Conservation (phyloP, 2,113 vertebrate species). For the Rallus limicola region DNA sequence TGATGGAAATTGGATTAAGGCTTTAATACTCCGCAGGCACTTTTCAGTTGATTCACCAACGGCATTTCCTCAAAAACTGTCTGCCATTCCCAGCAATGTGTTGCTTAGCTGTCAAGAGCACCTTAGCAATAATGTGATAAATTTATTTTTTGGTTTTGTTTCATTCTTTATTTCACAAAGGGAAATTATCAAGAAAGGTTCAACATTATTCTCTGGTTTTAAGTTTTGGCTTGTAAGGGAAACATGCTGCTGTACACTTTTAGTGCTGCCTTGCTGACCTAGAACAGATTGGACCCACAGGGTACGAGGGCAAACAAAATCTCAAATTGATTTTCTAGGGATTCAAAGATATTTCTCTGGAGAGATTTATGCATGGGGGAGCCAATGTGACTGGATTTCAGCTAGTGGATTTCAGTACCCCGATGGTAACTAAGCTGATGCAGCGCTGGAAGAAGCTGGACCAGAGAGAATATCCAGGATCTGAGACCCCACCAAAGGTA, state of each 20-base stretch:
- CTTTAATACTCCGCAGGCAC: slow-evolving; percentile 1
- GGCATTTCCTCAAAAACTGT: background rate
- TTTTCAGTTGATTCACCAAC: background rate
- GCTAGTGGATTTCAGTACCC: slow-evolving; percentile 94
- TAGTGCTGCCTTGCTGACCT: background rate
- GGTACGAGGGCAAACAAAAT: background rate
- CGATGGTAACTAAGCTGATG: slow-evolving; percentile 96
- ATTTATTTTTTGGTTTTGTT: background rate
- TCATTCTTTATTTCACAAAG: background rate
- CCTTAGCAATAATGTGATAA: background rate
- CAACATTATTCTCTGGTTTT: background rate
- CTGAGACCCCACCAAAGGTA: slow-evolving; percentile 96
- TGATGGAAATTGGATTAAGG: background rate
- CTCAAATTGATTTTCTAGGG: slow-evolving; percentile 81
- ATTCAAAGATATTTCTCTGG: slow-evolving; percentile 97
- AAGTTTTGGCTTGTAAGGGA: background rate
- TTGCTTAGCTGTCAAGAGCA: slow-evolving; percentile 18
- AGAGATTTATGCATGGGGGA: slow-evolving; percentile 97
- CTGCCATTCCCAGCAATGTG: background rate
- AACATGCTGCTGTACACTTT: background rate
- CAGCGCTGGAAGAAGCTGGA: slow-evolving; percentile 99
- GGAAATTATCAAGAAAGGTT: background rate
- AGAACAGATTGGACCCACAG: background rate
- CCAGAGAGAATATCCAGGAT: slow-evolving; percentile 97
- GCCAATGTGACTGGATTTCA: slow-evolving; percentile 99